These are phyloP conservation scores for Alviniconcha marisindica DNA, from an alignment of 1,140 invertebrate genomes.

Conservation along the genomic window DNA sequence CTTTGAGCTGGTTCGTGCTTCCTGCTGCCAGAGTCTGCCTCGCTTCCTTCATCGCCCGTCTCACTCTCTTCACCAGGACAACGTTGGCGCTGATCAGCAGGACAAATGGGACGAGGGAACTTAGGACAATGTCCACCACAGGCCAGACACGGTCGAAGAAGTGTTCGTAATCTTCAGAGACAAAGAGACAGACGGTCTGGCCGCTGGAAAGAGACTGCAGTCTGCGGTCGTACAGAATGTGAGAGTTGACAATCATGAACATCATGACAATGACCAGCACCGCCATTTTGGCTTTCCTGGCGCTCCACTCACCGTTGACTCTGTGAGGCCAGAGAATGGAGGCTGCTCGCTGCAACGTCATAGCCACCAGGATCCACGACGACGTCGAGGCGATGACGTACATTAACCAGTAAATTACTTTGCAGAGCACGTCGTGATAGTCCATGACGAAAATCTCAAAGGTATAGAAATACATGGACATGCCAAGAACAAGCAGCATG, in stretches of 20 bases:
- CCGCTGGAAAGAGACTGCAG: neutral
- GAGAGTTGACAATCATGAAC: neutral
- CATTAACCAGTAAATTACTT: neutral
- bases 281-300: neutral
- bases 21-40: neutral
- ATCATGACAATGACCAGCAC: neutral
- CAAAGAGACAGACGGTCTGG: neutral
- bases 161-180: conserved; percentile 27
- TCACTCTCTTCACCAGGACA: neutral
- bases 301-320: neutral
- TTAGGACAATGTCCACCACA: conserved; percentile 49
- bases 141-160: conserved; percentile 48
- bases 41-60: neutral
- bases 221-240: conserved; percentile 13
- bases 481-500: neutral
- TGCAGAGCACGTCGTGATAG: neutral
- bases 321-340: conserved; percentile 24
- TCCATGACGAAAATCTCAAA: neutral
- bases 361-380: conserved; percentile 14
- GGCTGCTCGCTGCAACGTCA: conserved; percentile 26
- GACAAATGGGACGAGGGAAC: conserved; percentile 1
- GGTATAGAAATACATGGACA: neutral
- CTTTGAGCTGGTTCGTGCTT: neutral
- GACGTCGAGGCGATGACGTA: neutral
- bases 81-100: neutral